phyloP scores from a whole-genome alignment of 2,797 vertebrate genomes.

The Sebastes elongatus region DNA sequence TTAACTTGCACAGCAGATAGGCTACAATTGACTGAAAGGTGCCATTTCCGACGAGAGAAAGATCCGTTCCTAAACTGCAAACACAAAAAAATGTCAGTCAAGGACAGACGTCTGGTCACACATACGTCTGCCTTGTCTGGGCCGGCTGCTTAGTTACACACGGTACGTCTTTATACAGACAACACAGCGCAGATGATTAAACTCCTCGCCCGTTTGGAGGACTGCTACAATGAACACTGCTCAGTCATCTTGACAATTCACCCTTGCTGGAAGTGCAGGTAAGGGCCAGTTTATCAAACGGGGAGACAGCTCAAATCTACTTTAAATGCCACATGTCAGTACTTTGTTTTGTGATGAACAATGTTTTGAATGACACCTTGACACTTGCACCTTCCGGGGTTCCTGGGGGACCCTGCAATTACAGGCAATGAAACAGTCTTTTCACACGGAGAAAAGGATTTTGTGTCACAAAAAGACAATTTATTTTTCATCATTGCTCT shows the following conservation, averaged over 20 bases:
- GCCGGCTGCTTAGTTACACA: slow-evolving; percentile 8
- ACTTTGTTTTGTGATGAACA: slow-evolving; percentile 50
- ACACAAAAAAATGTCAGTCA: slow-evolving; percentile 45
- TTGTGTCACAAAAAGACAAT: background rate
- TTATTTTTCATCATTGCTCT: background rate
- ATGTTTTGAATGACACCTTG: slow-evolving; percentile 67
- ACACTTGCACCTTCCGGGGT: slow-evolving; percentile 42
- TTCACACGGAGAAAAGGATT: slow-evolving; percentile 5
- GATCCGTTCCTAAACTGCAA: slow-evolving; percentile 41
- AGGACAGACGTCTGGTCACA: slow-evolving; percentile 41
- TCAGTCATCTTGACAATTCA: slow-evolving; percentile 66
- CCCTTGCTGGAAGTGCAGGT: slow-evolving; percentile 42
- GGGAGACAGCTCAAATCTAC: slow-evolving; percentile 46
- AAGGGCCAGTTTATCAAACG: slow-evolving; percentile 47
- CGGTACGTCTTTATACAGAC: slow-evolving; percentile 40
- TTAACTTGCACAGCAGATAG: slow-evolving; percentile 70
- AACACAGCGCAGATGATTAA: slow-evolving; percentile 50
- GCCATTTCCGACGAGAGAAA: slow-evolving; percentile 50
- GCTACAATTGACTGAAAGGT: slow-evolving; percentile 72
- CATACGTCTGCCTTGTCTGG: background rate
- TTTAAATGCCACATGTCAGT: slow-evolving; percentile 57
- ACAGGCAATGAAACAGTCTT: slow-evolving; percentile 19
- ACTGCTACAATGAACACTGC: slow-evolving; percentile 41
- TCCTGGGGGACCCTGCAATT: slow-evolving; percentile 65
- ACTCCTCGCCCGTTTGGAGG: slow-evolving; percentile 32